Conservation (phyloP, 2,797 vertebrate genomes). For the Acanthiza pusilla region DNA sequence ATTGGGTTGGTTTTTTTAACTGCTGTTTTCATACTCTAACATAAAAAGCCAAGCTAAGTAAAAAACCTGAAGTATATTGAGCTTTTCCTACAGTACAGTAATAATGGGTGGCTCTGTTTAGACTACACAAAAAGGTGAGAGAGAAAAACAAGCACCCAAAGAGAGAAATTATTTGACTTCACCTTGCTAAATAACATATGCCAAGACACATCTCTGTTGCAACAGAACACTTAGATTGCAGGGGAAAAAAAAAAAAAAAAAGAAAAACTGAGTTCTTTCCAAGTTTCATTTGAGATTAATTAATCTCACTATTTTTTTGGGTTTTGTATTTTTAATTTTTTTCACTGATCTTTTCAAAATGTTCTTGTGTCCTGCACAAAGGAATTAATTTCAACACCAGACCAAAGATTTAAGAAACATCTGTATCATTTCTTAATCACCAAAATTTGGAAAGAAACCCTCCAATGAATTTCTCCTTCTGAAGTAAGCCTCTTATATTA, state of each 20-base stretch:
- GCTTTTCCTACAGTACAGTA: background rate
- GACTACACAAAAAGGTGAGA: background rate
- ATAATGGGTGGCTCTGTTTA: background rate
- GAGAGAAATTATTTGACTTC: background rate
- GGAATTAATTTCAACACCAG: background rate
- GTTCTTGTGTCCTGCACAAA: background rate
- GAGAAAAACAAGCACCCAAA: background rate
- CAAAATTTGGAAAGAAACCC: background rate
- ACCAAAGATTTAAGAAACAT: background rate
- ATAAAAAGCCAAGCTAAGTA: background rate
- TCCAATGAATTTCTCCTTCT: background rate
- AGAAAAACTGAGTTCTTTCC: background rate
- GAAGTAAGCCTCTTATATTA: background rate
- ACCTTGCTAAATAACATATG: conserved; percentile 12
- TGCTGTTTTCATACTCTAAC: background rate
- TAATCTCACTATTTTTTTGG: background rate
- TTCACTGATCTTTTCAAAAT: background rate
- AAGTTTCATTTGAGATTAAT: background rate
- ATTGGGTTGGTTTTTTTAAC: background rate
- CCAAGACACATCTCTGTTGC: background rate
- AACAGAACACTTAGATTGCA: background rate
- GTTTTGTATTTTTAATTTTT: background rate
- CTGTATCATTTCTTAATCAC: background rate
- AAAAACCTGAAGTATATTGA: background rate
- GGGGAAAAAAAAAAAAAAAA: no score